Percentiles rank a stretch among this genome's conserved stretches.
Conservation (phyloP, 1,140 invertebrate species). For the Lineus longissimus region DNA sequence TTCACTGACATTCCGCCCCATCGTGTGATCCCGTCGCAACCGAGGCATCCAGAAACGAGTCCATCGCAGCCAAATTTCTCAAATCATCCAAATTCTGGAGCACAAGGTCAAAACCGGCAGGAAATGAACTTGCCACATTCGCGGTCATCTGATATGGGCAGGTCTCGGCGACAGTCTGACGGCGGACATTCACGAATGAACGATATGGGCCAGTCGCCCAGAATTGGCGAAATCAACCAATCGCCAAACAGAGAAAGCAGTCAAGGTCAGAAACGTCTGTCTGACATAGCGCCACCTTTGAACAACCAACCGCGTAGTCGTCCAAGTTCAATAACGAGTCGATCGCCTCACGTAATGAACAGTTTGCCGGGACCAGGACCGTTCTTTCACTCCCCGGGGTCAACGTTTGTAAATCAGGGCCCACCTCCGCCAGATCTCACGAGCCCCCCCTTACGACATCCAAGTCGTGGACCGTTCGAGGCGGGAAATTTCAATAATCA, state of each 20-base stretch:
- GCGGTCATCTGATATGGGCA: too few relatives aligned
- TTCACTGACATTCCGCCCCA: background rate
- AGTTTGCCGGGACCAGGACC: background rate
- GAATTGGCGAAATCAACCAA: background rate
- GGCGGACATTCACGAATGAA: background rate
- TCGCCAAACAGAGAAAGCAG: background rate
- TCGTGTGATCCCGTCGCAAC: too few relatives aligned
- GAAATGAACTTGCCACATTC: too few relatives aligned
- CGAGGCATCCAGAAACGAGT: too few relatives aligned
- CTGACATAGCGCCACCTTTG: background rate
- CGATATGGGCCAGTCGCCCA: conserved; percentile 1
- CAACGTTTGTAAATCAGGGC: background rate
- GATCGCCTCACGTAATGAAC: background rate
- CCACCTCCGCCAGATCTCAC: background rate
- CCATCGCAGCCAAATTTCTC: too few relatives aligned
- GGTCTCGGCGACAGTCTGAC: background rate
- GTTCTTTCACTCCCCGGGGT: too few relatives aligned
- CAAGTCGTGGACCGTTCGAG: background rate
- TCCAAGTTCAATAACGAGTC: background rate
- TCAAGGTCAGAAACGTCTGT: background rate
- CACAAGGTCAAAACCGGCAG: too few relatives aligned
- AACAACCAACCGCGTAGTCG: background rate
- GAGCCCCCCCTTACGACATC: background rate
- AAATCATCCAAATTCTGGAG: too few relatives aligned
- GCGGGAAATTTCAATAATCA: background rate